phyloP scores from a whole-genome alignment of 2,888 invertebrate species.

The Halocaridina rubra region DNA sequence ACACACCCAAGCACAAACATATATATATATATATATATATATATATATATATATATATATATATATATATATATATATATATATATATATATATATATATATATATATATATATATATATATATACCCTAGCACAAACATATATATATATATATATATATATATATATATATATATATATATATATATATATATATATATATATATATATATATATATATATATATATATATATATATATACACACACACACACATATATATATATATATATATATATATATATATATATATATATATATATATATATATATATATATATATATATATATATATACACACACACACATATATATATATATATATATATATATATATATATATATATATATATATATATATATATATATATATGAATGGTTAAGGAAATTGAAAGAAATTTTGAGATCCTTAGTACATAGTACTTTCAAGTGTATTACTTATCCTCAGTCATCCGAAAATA shows the following conservation, averaged over 20 bases:
- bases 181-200: neutral
- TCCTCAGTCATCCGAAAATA: too few species aligned
- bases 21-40: neutral
- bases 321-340: constrained; percentile 1
- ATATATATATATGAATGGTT: constrained; percentile 25
- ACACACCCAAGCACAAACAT: neutral
- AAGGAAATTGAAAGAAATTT: too few species aligned
- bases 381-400: constrained; percentile 39
- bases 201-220: neutral
- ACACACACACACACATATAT: constrained; percentile 27
- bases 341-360: constrained; percentile 23
- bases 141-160: neutral
- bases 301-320: constrained; percentile 34
- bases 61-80: neutral
- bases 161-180: neutral
- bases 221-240: neutral
- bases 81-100: neutral
- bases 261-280: constrained; percentile 38
- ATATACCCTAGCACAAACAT: neutral
- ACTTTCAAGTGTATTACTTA: neutral
- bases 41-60: neutral
- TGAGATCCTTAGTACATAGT: too few species aligned
- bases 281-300: constrained; percentile 11
- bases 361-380: constrained; percentile 30
- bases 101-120: neutral